Base-by-base conservation (phyloP, 2,113 vertebrate genomes). In the Leptosomus discolor region DNA sequence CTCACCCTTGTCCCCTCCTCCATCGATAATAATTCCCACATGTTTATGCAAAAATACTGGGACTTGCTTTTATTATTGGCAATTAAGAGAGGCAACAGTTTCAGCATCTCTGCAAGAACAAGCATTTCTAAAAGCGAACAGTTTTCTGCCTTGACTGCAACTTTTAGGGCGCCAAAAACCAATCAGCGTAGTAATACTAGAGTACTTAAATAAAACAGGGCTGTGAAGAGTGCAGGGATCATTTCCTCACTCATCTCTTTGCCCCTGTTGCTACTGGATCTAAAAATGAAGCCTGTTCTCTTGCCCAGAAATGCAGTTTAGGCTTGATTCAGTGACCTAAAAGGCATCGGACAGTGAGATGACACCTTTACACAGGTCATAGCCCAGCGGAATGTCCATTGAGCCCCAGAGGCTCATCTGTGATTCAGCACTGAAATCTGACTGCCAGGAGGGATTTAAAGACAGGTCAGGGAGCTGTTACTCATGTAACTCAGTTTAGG, bases 41-140 rank as follows among this genome's bases (percentile, higher is more conserved):
- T 98, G 98, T 97, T 98, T 98, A 98, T 97, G 96, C 92, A 93
- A 96, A 96, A 92, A 93, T 88, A 71, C 45, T 69, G 50, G 56
- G 19, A 92, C 50, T 90, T 87, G 58, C 46, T 85, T 80, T 85
- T 75, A 70, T 96, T 89, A 63, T 70, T 92, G 70, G 50, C 75
- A 92, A 83, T 92, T 95, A 92, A 91, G 17, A 88, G 60, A 95
- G 57, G 46, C 76, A 92, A 77, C 51, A 80, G n/a, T 94, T 95
- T 91, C 21, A 61, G 82, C 37, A 74, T 88, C 51, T 82, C 73
- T 41, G 50, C 51, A 54, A 90, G 71, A 95, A 57, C 32, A 83
- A 29, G 71, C 0, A 53, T 84, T 91, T 92, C 32, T 85, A 50
- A 78, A 90, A 71, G 76, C 51, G 73, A 90, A 34, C 22, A 57